Conservation (phyloP, 2,888 invertebrate species). For the Ennomos erosarius region DNA sequence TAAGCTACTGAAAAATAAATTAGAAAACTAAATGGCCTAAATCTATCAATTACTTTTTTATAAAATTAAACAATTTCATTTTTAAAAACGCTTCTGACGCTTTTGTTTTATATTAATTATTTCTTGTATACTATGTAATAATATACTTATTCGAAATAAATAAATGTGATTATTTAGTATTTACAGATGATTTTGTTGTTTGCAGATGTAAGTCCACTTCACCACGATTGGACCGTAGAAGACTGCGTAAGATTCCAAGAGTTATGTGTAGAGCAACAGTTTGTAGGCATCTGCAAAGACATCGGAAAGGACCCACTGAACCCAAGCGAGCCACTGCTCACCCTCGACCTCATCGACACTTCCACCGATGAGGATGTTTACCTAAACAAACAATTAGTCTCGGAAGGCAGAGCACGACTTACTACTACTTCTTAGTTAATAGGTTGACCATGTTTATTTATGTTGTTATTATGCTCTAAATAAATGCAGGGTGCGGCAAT, state of each 20-base stretch:
- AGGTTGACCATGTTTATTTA: constrained; percentile 26
- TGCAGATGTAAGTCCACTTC: constrained; percentile 82
- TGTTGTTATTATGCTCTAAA: constrained; percentile 34
- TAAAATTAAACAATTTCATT: neutral
- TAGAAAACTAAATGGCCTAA: too few relatives aligned
- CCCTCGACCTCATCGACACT: constrained; percentile 89
- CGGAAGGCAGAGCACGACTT: constrained; percentile 85
- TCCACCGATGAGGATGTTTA: constrained; percentile 88
- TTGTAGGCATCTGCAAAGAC: constrained; percentile 88
- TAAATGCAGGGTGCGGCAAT: constrained; percentile 44
- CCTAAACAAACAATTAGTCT: constrained; percentile 87
- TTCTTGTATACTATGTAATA: too few relatives aligned
- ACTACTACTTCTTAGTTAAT: constrained; percentile 24
- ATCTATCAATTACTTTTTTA: too few relatives aligned
- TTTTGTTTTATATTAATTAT: too few relatives aligned
- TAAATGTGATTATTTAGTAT: too few relatives aligned
- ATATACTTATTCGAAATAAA: too few relatives aligned
- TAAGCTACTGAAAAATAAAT: too few relatives aligned
- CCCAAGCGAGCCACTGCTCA: constrained; percentile 86
- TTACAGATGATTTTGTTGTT: constrained; percentile 1
- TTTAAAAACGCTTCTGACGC: too few relatives aligned
- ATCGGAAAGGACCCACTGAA: constrained; percentile 86
- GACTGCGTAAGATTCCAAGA: constrained; percentile 90
- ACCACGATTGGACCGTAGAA: constrained; percentile 89
- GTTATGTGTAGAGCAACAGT: constrained; percentile 88